Conservation (phyloP, 1,140 invertebrate species). For the Amphibalanus amphitrite region DNA sequence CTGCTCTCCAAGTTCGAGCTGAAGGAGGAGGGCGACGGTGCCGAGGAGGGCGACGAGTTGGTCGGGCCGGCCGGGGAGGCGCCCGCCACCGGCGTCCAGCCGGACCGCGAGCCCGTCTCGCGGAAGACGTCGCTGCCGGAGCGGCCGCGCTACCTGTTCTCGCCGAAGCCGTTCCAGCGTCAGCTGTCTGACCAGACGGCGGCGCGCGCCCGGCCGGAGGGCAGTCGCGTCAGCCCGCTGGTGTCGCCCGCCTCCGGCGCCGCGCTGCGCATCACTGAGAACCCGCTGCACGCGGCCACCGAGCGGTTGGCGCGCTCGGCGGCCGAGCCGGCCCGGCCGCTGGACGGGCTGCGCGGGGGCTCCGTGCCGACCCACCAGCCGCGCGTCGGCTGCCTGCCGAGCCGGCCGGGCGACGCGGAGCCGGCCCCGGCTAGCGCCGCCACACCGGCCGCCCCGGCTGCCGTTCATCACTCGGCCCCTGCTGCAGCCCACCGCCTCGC, state of each 20-base stretch:
- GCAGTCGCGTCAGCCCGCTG: neutral
- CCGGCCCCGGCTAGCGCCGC: neutral
- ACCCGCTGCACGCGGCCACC: neutral
- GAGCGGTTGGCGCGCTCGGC: conserved; percentile 6
- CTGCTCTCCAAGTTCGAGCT: conserved; percentile 27
- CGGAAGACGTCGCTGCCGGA: neutral
- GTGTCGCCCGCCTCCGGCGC: neutral
- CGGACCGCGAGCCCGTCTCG: neutral
- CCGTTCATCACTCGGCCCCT: too few relatives aligned
- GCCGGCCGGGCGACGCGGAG: conserved; percentile 33
- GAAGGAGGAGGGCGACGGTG: conserved; percentile 8
- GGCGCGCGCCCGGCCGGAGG: neutral
- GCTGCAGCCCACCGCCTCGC: too few relatives aligned
- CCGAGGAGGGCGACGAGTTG: neutral
- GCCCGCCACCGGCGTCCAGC: too few relatives aligned
- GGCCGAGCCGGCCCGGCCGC: too few relatives aligned
- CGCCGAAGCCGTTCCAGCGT: neutral
- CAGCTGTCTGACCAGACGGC: neutral
- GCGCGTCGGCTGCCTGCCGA: conserved; percentile 35
- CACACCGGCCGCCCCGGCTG: neutral
- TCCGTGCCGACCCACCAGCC: conserved; percentile 3
- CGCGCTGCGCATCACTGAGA: conserved; percentile 3
- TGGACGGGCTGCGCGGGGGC: neutral
- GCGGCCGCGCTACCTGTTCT: conserved; percentile 16
- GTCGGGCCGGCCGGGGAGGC: neutral